Evolutionary conservation across 2,113 vertebrate genomes (phyloP).

Genomic region (Leptodactylus fuscus): DNA sequence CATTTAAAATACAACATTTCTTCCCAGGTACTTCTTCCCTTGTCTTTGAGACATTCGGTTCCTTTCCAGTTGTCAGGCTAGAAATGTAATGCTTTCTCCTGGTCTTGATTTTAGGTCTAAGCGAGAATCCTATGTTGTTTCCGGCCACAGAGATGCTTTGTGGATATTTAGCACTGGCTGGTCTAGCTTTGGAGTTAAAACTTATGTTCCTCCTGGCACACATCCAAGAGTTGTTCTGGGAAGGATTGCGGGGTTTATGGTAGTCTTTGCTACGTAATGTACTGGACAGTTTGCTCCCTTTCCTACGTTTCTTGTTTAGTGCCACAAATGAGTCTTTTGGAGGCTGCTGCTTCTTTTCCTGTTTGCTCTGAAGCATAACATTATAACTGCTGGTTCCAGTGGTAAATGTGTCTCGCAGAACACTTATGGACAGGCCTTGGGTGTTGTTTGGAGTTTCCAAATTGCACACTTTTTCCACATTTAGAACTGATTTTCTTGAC

Average conservation of each 20-base stretch:
- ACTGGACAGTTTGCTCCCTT: slow-evolving; percentile 57
- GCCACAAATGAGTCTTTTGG: slow-evolving; percentile 65
- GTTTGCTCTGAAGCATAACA: slow-evolving; percentile 81
- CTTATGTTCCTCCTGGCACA: slow-evolving; percentile 65
- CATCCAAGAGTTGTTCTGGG: slow-evolving; percentile 59
- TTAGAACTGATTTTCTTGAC: slow-evolving; percentile 83
- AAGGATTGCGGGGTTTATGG: slow-evolving; percentile 52
- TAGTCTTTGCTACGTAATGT: slow-evolving; percentile 62
- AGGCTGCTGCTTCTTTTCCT: slow-evolving; percentile 73
- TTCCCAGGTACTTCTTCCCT: slow-evolving; percentile 74
- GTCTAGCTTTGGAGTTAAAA: slow-evolving; percentile 58
- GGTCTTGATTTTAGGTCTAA: slow-evolving; percentile 66
- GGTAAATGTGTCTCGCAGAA: slow-evolving; percentile 85
- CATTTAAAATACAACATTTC: slow-evolving; percentile 86
- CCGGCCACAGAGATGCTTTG: slow-evolving; percentile 71
- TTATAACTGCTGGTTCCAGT: slow-evolving; percentile 86
- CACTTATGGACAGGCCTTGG: slow-evolving; percentile 71
- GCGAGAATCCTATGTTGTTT: slow-evolving; percentile 65
- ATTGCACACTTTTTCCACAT: slow-evolving; percentile 71
- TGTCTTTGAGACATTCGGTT: slow-evolving; percentile 68
- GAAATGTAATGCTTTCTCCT: slow-evolving; percentile 65
- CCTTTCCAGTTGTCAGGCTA: slow-evolving; percentile 68
- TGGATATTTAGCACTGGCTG: slow-evolving; percentile 66
- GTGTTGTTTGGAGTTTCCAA: slow-evolving; percentile 73
- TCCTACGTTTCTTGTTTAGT: slow-evolving; percentile 68